phyloP scores from a whole-genome alignment of 2,888 invertebrate species.

The Laspeyria flexula region DNA sequence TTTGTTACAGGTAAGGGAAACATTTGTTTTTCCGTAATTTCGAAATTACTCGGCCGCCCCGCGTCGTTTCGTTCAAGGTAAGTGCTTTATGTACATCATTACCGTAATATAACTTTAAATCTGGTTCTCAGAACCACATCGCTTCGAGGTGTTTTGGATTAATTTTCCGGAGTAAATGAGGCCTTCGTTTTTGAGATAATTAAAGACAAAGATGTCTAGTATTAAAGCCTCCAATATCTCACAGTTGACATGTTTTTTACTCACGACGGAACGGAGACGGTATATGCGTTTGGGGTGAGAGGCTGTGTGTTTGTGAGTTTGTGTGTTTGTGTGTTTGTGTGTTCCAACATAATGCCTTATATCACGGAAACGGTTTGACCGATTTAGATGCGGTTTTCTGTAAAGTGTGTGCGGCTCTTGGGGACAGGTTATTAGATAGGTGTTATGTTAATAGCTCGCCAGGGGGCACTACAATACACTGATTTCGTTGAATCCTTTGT shows the following conservation, averaged over 20 bases:
- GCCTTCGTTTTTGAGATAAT: slow-evolving; percentile 12
- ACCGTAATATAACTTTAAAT: slow-evolving; percentile 10
- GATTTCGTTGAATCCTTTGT: too few relatives aligned
- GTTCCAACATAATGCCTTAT: too few relatives aligned
- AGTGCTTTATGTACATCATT: slow-evolving; percentile 19
- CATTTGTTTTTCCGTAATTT: background rate
- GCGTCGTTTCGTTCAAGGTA: slow-evolving; percentile 16
- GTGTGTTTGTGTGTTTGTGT: too few relatives aligned
- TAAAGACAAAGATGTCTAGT: slow-evolving; percentile 12
- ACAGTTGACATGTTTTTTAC: background rate
- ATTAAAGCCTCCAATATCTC: slow-evolving; percentile 3
- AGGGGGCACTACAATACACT: too few relatives aligned
- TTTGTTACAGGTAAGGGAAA: slow-evolving; percentile 46
- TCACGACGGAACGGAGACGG: too few relatives aligned
- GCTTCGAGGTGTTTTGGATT: background rate
- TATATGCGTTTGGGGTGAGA: too few relatives aligned
- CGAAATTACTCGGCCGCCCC: background rate
- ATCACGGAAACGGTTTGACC: too few relatives aligned
- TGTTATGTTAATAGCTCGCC: too few relatives aligned
- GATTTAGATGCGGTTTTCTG: too few relatives aligned
- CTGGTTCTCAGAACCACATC: background rate
- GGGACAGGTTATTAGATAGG: too few relatives aligned
- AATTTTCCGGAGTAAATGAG: slow-evolving; percentile 15
- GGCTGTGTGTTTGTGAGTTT: too few relatives aligned
- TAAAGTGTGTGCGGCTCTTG: too few relatives aligned